Percentiles rank a stretch among this genome's conserved stretches.
Evolutionary conservation across 2,797 vertebrate genomes (phyloP).

Genomic region (Sebastes kiyomatsui): DNA sequence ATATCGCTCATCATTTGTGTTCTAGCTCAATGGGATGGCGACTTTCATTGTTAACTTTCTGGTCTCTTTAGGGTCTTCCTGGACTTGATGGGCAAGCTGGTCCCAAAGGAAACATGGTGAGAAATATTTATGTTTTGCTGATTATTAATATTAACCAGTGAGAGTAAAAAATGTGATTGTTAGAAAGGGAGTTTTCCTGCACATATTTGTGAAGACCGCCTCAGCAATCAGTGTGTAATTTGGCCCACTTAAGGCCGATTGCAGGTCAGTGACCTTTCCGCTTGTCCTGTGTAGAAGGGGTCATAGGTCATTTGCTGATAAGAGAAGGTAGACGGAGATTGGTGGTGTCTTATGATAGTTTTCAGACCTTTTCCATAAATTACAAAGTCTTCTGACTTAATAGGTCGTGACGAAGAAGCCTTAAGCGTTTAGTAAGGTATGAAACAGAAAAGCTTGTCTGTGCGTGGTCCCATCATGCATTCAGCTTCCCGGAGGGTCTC

Average conservation of each 20-base stretch:
- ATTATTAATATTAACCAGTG: not conserved
- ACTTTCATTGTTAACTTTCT: slow-evolving; percentile 8
- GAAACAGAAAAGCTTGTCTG: slow-evolving; percentile 14
- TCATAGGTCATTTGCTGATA: slow-evolving; percentile 34
- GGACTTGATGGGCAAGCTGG: slow-evolving; percentile 93
- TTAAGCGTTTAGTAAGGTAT: not conserved
- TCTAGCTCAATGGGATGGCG: not conserved
- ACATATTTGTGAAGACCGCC: slow-evolving; percentile 21
- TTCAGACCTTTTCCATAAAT: not conserved
- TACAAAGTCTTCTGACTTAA: not conserved
- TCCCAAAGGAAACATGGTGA: slow-evolving; percentile 98
- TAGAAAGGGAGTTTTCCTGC: not conserved
- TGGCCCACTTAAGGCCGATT: not conserved
- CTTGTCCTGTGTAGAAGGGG: slow-evolving; percentile 6
- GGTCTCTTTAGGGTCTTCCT: slow-evolving; percentile 87
- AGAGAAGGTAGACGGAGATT: not conserved
- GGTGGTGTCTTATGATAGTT: not conserved
- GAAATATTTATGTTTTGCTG: slow-evolving; percentile 26
- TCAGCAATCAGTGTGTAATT: slow-evolving; percentile 13
- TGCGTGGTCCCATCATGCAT: not conserved
- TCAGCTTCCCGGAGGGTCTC: slow-evolving; percentile 30
- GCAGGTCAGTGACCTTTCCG: slow-evolving; percentile 31
- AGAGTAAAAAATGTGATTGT: not conserved
- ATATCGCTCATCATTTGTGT: not conserved
- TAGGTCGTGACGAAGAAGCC: not conserved